A percentile compares a stretch with the other conserved stretches of the same genome.
These are phyloP conservation scores for Bufo bufo DNA, from an alignment of 2,113 vertebrate species.

Conservation along the genomic window DNA sequence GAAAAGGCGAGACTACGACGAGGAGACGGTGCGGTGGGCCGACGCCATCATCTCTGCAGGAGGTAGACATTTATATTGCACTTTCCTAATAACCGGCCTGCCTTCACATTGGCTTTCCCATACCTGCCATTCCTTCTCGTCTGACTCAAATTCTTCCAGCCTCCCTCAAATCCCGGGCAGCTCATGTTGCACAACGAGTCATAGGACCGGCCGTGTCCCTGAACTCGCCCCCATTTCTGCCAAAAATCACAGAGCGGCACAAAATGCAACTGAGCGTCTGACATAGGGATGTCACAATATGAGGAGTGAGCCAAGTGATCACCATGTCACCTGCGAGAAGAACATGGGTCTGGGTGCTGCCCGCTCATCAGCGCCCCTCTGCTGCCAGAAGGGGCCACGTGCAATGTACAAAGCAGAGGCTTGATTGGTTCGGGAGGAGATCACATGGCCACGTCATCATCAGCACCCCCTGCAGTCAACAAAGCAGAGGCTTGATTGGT, in stretches of 20 bases:
- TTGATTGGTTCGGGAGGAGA: too few relatives aligned
- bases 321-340: background rate
- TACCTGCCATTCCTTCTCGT: background rate
- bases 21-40: slow-evolving; percentile 92
- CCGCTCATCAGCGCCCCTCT: too few relatives aligned
- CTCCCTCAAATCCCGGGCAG: background rate
- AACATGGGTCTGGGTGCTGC: too few relatives aligned
- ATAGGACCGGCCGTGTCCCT: background rate
- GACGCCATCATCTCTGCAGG: slow-evolving; percentile 94
- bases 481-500: too few relatives aligned
- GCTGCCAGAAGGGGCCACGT: too few relatives aligned
- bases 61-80: slow-evolving; percentile 71
- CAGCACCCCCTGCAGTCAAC: too few relatives aligned
- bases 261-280: background rate
- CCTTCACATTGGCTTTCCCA: too few relatives aligned
- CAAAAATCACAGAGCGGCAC: background rate
- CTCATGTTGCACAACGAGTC: background rate
- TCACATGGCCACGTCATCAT: too few relatives aligned
- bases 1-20: slow-evolving; percentile 89
- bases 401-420: too few relatives aligned
- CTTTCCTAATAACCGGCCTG: background rate
- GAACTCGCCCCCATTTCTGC: background rate
- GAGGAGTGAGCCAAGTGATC: background rate
- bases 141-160: background rate
- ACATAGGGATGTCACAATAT: background rate